phyloP scores from a whole-genome alignment of 2,797 vertebrate genomes.

The Novumbra hubbsi region DNA sequence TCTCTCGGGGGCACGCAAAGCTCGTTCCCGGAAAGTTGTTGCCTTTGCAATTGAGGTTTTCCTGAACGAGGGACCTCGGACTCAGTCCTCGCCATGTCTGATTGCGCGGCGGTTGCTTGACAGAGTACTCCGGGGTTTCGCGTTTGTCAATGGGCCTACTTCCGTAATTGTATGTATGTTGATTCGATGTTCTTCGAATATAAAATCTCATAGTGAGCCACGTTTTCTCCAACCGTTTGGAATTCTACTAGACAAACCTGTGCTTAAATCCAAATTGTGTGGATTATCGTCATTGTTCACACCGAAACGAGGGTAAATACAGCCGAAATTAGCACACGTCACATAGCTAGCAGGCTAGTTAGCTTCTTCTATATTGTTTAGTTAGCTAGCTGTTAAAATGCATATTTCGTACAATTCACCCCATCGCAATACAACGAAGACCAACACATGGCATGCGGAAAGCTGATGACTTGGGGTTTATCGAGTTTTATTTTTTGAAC shows the following conservation, averaged over 20 bases:
- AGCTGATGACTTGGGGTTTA: conserved; percentile 56
- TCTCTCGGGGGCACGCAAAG: conserved; percentile 15
- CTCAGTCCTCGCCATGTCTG: conserved; percentile 33
- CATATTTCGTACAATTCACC: conserved; percentile 44
- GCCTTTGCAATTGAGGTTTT: conserved; percentile 18
- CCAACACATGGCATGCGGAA: conserved; percentile 39
- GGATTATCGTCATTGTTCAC: not conserved
- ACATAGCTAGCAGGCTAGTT: conserved; percentile 21
- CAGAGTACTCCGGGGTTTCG: conserved; percentile 47
- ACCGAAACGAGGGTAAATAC: not conserved
- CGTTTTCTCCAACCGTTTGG: not conserved
- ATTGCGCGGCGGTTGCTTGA: conserved; percentile 32
- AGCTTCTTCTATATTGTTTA: not conserved
- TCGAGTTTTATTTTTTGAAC: conserved; percentile 78
- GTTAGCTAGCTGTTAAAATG: conserved; percentile 34
- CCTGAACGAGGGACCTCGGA: conserved; percentile 47
- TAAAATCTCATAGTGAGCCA: conserved; percentile 24
- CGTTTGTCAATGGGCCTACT: conserved; percentile 65
- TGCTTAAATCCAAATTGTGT: not conserved
- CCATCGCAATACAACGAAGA: conserved; percentile 44
- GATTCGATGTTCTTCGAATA: conserved; percentile 1
- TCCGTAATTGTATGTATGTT: conserved; percentile 55
- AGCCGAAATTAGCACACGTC: conserved; percentile 33
- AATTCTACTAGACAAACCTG: not conserved
- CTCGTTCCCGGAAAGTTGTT: conserved; percentile 25